These are phyloP conservation scores for Xestia rhomboidea DNA, from an alignment of 2,888 invertebrate species.

Conservation along the genomic window DNA sequence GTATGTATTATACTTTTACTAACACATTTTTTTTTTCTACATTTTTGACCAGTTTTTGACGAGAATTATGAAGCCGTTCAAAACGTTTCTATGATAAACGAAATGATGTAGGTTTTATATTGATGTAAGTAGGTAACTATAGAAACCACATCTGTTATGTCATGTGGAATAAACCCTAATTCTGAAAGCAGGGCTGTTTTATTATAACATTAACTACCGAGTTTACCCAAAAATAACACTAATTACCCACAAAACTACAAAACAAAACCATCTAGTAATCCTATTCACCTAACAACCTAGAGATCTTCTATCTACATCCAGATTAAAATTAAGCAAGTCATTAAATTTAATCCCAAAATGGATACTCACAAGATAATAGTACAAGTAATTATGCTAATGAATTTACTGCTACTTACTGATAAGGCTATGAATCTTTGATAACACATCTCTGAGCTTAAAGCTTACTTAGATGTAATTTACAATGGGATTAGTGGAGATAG, in stretches of 20 bases:
- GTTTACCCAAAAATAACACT: background rate
- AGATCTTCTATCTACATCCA: slow-evolving; percentile 1
- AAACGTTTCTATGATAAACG: too few species aligned
- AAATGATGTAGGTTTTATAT: too few species aligned
- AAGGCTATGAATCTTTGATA: slow-evolving; percentile 50
- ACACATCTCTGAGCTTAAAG: slow-evolving; percentile 3
- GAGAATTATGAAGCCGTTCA: too few species aligned
- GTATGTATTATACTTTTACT: too few species aligned
- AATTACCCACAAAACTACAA: background rate
- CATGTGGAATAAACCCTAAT: too few species aligned
- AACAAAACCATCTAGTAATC: background rate
- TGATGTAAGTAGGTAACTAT: too few species aligned
- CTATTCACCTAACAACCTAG: background rate
- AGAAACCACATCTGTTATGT: too few species aligned
- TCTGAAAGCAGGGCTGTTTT: too few species aligned
- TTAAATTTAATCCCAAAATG: slow-evolving; percentile 49
- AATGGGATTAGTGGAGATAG: background rate
- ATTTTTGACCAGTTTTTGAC: too few species aligned
- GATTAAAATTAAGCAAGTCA: slow-evolving; percentile 43
- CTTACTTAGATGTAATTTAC: slow-evolving; percentile 8
- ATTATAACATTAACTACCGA: too few species aligned
- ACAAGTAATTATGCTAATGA: slow-evolving; percentile 46
- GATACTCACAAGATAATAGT: slow-evolving; percentile 29
- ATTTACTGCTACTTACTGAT: slow-evolving; percentile 33
- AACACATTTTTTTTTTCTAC: too few species aligned